phyloP scores from a whole-genome alignment of 2,113 vertebrate species.

The Salvelinus alpinus region DNA sequence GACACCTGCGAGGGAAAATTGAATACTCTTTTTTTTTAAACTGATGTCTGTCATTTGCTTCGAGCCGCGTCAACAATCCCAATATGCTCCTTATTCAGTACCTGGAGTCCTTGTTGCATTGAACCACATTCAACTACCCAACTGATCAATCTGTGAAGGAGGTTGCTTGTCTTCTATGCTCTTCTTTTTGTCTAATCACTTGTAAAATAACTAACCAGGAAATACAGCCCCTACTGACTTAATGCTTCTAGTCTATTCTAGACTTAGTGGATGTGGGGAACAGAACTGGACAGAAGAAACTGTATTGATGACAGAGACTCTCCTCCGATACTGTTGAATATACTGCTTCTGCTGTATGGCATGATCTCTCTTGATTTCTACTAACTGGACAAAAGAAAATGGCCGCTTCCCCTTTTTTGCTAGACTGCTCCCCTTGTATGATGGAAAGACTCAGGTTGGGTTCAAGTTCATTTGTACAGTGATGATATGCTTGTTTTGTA shows the following conservation, averaged over 20 bases:
- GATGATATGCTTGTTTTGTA: constrained; percentile 61
- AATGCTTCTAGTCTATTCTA: not conserved
- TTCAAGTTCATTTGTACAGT: constrained; percentile 32
- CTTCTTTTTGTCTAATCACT: not conserved
- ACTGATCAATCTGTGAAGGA: not conserved
- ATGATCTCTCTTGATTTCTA: constrained; percentile 5
- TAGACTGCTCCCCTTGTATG: constrained; percentile 14
- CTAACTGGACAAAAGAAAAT: constrained; percentile 14
- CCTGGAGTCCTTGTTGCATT: constrained; percentile 2
- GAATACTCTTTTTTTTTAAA: not conserved
- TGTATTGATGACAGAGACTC: not conserved
- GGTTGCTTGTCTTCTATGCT: too few relatives aligned
- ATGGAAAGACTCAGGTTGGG: constrained; percentile 29
- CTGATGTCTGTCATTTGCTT: constrained; percentile 21
- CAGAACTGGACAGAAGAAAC: not conserved
- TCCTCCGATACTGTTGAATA: too few relatives aligned
- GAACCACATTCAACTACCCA: not conserved
- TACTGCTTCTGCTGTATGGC: not conserved
- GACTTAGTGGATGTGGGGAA: not conserved
- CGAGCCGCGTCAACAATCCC: constrained; percentile 32
- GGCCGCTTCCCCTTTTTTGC: constrained; percentile 27
- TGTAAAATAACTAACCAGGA: constrained; percentile 9
- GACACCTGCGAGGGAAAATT: not conserved
- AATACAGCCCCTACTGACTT: not conserved
- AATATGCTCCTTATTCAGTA: constrained; percentile 39